Conservation (phyloP, 2,888 invertebrate genomes). For the Mesorhabditis sp. region DNA sequence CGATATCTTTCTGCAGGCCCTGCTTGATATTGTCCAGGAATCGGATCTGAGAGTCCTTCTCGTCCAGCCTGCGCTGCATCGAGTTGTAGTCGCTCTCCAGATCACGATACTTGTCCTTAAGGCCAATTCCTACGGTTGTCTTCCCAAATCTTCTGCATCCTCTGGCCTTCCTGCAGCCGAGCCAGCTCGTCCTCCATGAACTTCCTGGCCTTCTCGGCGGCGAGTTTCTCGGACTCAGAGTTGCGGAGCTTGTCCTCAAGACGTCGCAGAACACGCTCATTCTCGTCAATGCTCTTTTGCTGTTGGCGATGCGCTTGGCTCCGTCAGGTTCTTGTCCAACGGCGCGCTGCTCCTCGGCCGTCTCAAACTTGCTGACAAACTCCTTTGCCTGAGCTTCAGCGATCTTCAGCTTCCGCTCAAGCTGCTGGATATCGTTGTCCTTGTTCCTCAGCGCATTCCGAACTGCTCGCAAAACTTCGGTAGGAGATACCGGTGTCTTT, state of each 20-base stretch:
- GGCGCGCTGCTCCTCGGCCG: constrained; percentile 48
- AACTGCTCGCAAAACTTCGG: constrained; percentile 50
- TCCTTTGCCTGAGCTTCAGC: constrained; percentile 46
- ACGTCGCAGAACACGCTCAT: constrained; percentile 45
- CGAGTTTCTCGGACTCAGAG: constrained; percentile 44
- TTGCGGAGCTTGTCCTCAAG: constrained; percentile 51
- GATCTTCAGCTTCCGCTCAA: constrained; percentile 50
- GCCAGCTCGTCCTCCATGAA: constrained; percentile 53
- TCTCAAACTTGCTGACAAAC: constrained; percentile 47
- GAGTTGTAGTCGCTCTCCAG: constrained; percentile 51
- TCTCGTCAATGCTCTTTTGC: constrained; percentile 49
- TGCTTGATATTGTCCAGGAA: constrained; percentile 33
- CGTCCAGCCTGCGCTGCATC: constrained; percentile 44
- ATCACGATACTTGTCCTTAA: constrained; percentile 34
- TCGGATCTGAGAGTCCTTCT: constrained; percentile 40
- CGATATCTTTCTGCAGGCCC: constrained; percentile 39
- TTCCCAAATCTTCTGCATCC: constrained; percentile 49
- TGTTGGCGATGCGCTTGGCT: constrained; percentile 42
- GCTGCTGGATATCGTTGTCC: constrained; percentile 53
- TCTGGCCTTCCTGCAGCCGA: constrained; percentile 48
- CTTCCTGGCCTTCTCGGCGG: constrained; percentile 51
- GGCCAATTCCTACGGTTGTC: constrained; percentile 21
- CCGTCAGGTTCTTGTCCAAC: constrained; percentile 51
- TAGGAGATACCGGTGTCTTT: constrained; percentile 45
- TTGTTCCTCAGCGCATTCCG: constrained; percentile 51